Evolutionary conservation across 2,113 vertebrate genomes (phyloP).

Genomic region (Gambusia affinis): DNA sequence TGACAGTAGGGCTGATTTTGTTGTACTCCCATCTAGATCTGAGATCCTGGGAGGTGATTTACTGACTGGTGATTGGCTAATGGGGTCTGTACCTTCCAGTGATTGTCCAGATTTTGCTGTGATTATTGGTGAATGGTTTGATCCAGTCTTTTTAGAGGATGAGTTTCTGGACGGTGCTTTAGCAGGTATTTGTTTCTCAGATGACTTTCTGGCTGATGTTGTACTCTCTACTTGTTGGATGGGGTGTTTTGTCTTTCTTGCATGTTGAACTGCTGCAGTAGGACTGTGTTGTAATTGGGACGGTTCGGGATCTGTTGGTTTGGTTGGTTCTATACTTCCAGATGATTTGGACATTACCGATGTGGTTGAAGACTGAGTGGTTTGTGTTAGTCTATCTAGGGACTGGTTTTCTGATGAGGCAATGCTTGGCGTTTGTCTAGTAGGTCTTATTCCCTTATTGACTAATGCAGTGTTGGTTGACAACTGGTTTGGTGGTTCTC

Average conservation of each 20-base stretch:
- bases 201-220: background rate
- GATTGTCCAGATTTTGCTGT: background rate
- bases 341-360: background rate
- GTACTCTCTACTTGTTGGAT: background rate
- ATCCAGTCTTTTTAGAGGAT: background rate
- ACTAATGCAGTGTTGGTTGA: background rate
- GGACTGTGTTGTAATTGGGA: background rate
- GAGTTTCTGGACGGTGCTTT: slow-evolving; percentile 2
- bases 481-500: background rate
- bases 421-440: background rate
- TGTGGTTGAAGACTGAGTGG: background rate
- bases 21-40: background rate
- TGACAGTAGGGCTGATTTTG: slow-evolving; percentile 15
- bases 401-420: slow-evolving; percentile 5
- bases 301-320: background rate
- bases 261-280: background rate
- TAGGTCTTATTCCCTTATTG: slow-evolving; percentile 2
- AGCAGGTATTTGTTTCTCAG: slow-evolving; percentile 2
- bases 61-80: slow-evolving; percentile 1
- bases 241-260: background rate
- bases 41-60: background rate
- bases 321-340: background rate
- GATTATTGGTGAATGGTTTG: background rate
- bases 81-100: background rate
- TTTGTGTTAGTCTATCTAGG: background rate